Evolutionary conservation across 2,113 vertebrate genomes (phyloP), one percentile per base, ranked within the genome.

Genomic region (Balaeniceps rex): DNA sequence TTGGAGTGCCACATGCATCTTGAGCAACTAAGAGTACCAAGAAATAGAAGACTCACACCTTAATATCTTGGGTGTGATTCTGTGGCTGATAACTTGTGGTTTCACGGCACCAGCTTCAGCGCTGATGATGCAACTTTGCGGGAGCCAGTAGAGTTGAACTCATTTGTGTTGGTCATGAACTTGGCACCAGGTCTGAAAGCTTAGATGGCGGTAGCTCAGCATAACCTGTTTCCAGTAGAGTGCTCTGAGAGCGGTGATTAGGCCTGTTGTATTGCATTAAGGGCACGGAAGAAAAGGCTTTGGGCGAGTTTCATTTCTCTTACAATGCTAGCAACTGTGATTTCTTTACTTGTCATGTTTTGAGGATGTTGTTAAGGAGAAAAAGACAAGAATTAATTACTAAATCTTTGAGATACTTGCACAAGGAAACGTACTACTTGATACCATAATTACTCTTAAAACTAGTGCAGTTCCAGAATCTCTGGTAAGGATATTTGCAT

Each of bases 231-330:
- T 97, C 85, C 77, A 95, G 83, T n/a, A 28, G 74, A 86, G 68
- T 58, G 66, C 49, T 95, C 71, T 5, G 49, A 52, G 55, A 92
- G 51, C 12, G 0, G 15, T 31, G 65, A 74, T 82, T 72, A 79
- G 60, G 3, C 46, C 55, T 94, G 89, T 91, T 96, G 55, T 60
- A 54, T 91, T 89, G 80, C 52, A 75, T 93, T 92, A 93, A 65
- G 72, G 72, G 69, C 5, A 4, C 0, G 6, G 46, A 68, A 65
- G 26, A 79, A 94, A 93, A 82, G 14, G 31, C 94, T 94, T 80
- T 40, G 46, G 75, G 77, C 86, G 74, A 69, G 23, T 90, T 94
- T 92, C 7, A 24, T 90, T 91, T 83, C 51, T 76, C 25, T 61
- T 72, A 47, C 76, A 69, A 55, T 13, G 24, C 1, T 11, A 90